Base-by-base conservation (phyloP, 2,888 invertebrate species). In the Troides oblongomaculatus region DNA sequence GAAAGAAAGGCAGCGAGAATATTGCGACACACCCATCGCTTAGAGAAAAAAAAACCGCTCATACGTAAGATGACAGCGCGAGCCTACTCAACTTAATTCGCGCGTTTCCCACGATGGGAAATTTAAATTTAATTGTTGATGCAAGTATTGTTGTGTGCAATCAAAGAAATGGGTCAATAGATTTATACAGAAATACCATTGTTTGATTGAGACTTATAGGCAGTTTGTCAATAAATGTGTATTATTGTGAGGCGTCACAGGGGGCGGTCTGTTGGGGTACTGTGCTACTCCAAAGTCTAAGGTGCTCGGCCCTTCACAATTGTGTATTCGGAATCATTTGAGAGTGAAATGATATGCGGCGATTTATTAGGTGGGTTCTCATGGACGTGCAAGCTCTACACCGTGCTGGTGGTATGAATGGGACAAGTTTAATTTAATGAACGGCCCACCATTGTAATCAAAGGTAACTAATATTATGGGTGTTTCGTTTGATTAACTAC, bases 121-220 rank as follows among this genome's bases (percentile, higher is more conserved):
- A 88, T 89, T 87, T 84, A 86, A 88, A 88, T 90, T 89, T 86
- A 90, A 92, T 91, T 88, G 90, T 89, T 82, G 87, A 85, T 83
- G 78, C 67, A 53, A 43, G 63, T 78, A 82, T 84, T 82, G 87
- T 89, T 89, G 86, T 88, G 77, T 79, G 77, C 82, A 85, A 84
- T 88, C 83, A 87, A 89, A 90, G 90, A 90, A 92, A 91, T 87
- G 82, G 90, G 91, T 92, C 92, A 92, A 91, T 91, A 90, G 82
- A 78, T 78, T 84, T 85, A 88, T 82, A 84, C 83, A 79, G 84
- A 82, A 83, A 83, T 82, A 78, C 76, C 76, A 83, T 91, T 91
- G 90, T 91, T 89, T 86, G 89, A 87, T 89, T 84, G 87, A 83
- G 87, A 87, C 83, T 87, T 90, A 91, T 92, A 91, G 89, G 90